Conservation (phyloP, 2,888 invertebrate species). For the Morpho achilles region DNA sequence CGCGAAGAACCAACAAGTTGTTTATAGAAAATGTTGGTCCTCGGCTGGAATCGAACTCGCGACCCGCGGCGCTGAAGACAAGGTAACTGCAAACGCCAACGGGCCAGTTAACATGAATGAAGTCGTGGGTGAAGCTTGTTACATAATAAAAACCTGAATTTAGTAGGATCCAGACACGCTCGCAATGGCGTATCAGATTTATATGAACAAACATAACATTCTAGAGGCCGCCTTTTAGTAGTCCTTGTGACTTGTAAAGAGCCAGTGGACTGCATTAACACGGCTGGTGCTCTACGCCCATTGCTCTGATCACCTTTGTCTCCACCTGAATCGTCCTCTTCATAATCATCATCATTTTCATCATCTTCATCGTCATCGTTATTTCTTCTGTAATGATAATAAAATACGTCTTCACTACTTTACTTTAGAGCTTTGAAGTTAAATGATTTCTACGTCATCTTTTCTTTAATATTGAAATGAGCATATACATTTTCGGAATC, state of each 20-base stretch:
- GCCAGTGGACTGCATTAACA: slow-evolving; percentile 28
- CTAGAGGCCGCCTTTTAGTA: slow-evolving; percentile 49
- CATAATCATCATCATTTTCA: slow-evolving; percentile 50
- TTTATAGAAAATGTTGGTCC: too few species aligned
- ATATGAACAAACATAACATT: slow-evolving; percentile 65
- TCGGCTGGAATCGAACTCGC: too few species aligned
- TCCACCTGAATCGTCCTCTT: slow-evolving; percentile 43
- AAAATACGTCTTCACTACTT: too few species aligned
- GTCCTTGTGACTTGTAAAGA: slow-evolving; percentile 41
- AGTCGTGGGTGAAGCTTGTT: too few species aligned
- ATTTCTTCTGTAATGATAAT: slow-evolving; percentile 2
- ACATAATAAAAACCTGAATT: slow-evolving; percentile 47
- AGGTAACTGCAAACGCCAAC: too few species aligned
- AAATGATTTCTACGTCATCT: too few species aligned
- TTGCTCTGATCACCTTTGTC: slow-evolving; percentile 34
- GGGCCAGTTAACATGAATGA: too few species aligned
- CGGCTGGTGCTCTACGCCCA: slow-evolving; percentile 24
- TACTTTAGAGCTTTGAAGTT: too few species aligned
- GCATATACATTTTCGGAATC: too few species aligned
- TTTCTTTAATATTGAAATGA: too few species aligned
- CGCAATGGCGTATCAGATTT: slow-evolving; percentile 54
- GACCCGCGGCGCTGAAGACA: too few species aligned
- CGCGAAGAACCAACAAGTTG: too few species aligned
- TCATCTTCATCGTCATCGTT: slow-evolving; percentile 42
- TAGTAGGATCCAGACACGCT: slow-evolving; percentile 64